A percentile compares a stretch with the other conserved stretches of the same genome.
Evolutionary conservation across 2,113 vertebrate genomes (phyloP).

Genomic region (Brachypteracias leptosomus): DNA sequence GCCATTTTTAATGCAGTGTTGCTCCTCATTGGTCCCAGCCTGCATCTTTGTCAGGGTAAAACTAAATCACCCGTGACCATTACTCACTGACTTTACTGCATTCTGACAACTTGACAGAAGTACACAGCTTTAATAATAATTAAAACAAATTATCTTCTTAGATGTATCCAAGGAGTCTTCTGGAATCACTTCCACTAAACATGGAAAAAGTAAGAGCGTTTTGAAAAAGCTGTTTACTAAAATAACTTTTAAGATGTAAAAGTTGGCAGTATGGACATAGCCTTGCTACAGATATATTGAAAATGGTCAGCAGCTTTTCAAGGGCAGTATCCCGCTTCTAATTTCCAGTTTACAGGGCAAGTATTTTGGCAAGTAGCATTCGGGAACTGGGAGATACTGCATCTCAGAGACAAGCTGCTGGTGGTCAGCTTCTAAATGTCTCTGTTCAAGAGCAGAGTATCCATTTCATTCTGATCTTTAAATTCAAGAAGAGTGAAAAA

Average conservation of each 20-base stretch:
- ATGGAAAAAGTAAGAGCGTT: background rate
- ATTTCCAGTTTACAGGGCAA: background rate
- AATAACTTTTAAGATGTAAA: background rate
- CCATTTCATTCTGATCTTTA: background rate
- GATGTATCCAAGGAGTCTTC: background rate
- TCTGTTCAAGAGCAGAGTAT: background rate
- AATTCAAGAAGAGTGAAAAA: background rate
- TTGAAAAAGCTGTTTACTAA: background rate
- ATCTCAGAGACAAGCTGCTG: background rate
- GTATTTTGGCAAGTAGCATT: background rate
- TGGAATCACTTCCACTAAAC: background rate
- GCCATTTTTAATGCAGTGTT: background rate
- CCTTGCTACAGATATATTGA: background rate
- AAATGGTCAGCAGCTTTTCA: background rate
- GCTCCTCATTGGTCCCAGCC: background rate
- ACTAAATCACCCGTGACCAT: background rate
- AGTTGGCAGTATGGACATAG: background rate
- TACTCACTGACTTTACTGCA: background rate
- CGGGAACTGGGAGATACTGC: background rate
- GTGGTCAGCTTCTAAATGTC: background rate
- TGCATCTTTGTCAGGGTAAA: background rate
- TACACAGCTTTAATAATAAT: background rate
- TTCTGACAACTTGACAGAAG: background rate
- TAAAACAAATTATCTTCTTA: background rate
- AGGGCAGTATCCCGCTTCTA: background rate